Evolutionary conservation across 2,113 vertebrate species (phyloP).

Genomic region (Nanorana parkeri): DNA sequence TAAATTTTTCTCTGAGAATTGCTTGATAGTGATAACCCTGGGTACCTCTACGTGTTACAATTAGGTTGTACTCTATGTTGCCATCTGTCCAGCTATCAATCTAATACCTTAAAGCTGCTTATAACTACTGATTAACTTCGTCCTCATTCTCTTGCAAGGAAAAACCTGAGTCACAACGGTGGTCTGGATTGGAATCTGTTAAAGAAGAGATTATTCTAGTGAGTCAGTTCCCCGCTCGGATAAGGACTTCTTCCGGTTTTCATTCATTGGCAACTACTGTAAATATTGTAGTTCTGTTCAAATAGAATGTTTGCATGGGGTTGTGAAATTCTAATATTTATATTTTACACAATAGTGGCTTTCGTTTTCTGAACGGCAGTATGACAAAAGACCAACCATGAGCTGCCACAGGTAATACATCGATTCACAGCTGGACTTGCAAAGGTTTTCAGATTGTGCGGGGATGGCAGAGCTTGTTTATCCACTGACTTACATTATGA

Average conservation of each 20-base stretch:
- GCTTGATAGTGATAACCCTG: background rate
- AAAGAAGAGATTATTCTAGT: slow-evolving; percentile 43
- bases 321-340: background rate
- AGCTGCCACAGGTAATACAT: too few species aligned
- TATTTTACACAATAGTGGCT: too few species aligned
- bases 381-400: too few species aligned
- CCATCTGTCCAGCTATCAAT: slow-evolving; percentile 40
- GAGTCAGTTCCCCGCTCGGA: background rate
- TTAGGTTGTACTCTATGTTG: background rate
- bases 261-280: background rate
- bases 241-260: background rate
- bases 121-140: slow-evolving; percentile 14
- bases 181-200: slow-evolving; percentile 21
- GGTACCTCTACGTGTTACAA: background rate
- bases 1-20: background rate
- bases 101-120: slow-evolving; percentile 45
- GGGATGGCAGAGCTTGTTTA: too few species aligned
- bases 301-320: too few species aligned
- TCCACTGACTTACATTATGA: too few species aligned
- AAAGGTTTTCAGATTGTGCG: too few species aligned
- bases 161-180: slow-evolving; percentile 26
- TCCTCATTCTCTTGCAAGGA: slow-evolving; percentile 30
- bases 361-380: too few species aligned
- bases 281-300: background rate
- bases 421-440: too few species aligned